These are phyloP conservation scores for Mus pahari DNA, from an alignment of 2,113 vertebrate species.

Conservation along the genomic window DNA sequence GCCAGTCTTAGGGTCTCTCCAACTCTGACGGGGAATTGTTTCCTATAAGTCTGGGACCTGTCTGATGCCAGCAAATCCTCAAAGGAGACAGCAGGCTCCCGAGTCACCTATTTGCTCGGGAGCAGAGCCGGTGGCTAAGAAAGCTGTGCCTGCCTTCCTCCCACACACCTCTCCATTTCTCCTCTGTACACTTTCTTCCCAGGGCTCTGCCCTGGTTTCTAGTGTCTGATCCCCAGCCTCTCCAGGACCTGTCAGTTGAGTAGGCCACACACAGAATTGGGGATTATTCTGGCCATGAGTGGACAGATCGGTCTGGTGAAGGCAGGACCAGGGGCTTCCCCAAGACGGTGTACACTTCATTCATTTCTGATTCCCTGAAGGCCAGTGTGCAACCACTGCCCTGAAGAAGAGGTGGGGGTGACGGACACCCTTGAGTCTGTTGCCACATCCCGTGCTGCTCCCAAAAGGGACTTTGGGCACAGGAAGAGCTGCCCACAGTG, in stretches of 20 bases:
- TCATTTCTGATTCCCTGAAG: constrained; percentile 67
- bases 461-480: constrained; percentile 77
- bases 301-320: not conserved
- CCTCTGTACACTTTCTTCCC: not conserved
- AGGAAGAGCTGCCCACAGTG: constrained; percentile 81
- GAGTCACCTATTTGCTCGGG: not conserved
- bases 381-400: constrained; percentile 67
- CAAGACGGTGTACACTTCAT: not conserved
- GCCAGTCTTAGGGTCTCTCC: not conserved
- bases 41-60: not conserved
- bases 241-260: not conserved
- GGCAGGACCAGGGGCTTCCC: not conserved
- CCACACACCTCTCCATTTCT: rapidly evolving
- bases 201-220: not conserved
- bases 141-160: not conserved
- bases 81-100: not conserved
- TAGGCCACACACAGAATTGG: not conserved
- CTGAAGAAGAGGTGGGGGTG: constrained; percentile 14
- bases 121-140: not conserved
- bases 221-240: rapidly evolving
- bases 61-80: not conserved
- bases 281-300: rapidly evolving
- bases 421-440: constrained; percentile 70
- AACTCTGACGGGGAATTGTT: not conserved
- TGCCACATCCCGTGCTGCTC: constrained; percentile 79